Conservation (phyloP, 53 echinoderm and acorn worm species). For the Henricia sp. region DNA sequence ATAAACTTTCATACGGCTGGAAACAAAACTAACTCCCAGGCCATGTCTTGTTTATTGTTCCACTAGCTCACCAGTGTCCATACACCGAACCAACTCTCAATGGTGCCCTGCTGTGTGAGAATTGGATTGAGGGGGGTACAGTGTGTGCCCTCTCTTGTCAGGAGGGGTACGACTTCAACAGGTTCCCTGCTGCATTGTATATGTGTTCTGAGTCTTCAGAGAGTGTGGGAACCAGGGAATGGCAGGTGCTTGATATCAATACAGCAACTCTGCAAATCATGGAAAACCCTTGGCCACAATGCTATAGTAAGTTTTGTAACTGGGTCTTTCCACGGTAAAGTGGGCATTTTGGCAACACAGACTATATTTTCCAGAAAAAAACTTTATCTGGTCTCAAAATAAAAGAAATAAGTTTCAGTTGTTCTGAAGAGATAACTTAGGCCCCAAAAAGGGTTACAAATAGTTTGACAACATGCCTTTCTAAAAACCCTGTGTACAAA, state of each 20-base stretch:
- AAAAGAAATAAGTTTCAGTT: too few species aligned
- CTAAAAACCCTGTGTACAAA: too few species aligned
- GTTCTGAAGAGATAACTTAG: too few species aligned
- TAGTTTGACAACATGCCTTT: too few species aligned
- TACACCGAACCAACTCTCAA: constrained; percentile 52
- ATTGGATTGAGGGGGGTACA: constrained; percentile 44
- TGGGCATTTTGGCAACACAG: too few species aligned
- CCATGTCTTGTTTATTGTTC: neutral
- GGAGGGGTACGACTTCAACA: constrained; percentile 48
- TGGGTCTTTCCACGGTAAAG: too few species aligned
- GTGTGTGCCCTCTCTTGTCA: constrained; percentile 58
- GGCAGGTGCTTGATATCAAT: constrained; percentile 4
- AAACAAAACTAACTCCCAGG: too few species aligned
- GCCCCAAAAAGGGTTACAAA: too few species aligned
- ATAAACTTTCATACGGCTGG: too few species aligned
- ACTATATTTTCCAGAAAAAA: too few species aligned
- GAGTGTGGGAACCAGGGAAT: neutral
- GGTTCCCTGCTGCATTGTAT: constrained; percentile 40
- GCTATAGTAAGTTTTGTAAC: constrained; percentile 42
- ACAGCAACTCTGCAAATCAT: constrained; percentile 13
- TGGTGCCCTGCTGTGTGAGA: constrained; percentile 62
- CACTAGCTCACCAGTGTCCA: constrained; percentile 54
- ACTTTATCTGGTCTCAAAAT: too few species aligned
- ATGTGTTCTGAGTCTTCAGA: constrained; percentile 4
- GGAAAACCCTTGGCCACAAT: constrained; percentile 57